These are phyloP conservation scores for Cerastis rubricosa DNA, from an alignment of 2,888 invertebrate species.

Conservation along the genomic window DNA sequence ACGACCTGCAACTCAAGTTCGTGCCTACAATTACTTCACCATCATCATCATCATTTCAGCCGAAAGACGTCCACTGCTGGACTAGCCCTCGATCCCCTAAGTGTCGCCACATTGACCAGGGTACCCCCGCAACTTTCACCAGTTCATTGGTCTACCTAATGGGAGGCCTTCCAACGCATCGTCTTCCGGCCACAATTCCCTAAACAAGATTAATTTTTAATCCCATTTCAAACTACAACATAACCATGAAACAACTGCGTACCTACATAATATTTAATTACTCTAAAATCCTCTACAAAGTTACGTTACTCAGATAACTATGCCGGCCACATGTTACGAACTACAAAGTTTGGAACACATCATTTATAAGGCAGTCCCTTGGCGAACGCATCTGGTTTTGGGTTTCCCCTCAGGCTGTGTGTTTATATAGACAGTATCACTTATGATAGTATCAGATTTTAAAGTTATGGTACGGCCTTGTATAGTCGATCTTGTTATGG, in stretches of 20 bases:
- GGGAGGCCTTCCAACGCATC: no score
- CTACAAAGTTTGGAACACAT: conserved; percentile 42
- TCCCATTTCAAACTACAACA: not conserved
- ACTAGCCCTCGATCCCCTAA: no score
- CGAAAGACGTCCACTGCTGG: no score
- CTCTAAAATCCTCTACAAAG: conserved; percentile 25
- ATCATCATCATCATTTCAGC: no score
- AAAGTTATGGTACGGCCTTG: no score
- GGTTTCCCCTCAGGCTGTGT: not conserved
- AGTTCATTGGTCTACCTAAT: no score
- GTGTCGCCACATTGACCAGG: no score
- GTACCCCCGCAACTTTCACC: no score
- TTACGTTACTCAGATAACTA: conserved; percentile 24
- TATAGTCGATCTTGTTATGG: not conserved
- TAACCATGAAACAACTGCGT: not conserved
- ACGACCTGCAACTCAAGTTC: not conserved
- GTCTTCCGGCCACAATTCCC: no score
- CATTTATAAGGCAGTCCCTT: conserved; percentile 53
- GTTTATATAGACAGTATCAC: not conserved
- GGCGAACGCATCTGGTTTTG: conserved; percentile 30
- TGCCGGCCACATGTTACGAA: conserved; percentile 40
- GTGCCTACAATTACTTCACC: no score
- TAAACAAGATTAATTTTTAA: conserved; percentile 16
- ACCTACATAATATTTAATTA: conserved; percentile 42
- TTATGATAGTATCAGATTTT: no score